Percentiles rank a stretch among this genome's conserved stretches.
These are phyloP conservation scores for Microchrysa polita DNA, from an alignment of 2,888 invertebrate genomes.

Conservation along the genomic window DNA sequence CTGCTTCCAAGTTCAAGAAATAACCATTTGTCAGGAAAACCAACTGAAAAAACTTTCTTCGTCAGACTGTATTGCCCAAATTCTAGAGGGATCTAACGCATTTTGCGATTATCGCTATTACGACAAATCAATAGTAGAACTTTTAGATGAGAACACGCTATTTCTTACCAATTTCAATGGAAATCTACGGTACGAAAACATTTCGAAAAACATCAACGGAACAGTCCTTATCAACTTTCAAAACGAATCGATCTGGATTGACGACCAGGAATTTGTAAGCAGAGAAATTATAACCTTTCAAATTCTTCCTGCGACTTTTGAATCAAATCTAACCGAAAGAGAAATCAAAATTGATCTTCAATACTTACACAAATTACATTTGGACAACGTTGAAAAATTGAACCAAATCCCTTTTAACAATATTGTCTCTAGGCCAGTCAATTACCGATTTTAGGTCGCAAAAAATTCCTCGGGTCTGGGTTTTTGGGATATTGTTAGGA, in stretches of 20 bases:
- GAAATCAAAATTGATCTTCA: conserved; percentile 35
- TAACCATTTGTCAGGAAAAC: conserved; percentile 32
- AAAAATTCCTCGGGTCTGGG: too few species aligned
- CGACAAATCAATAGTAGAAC: conserved; percentile 10
- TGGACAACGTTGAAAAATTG: conserved; percentile 16
- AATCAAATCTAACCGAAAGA: conserved; percentile 24
- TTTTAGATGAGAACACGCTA: conserved; percentile 39
- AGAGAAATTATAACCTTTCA: conserved; percentile 28
- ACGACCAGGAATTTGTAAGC: conserved; percentile 14
- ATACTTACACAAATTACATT: conserved; percentile 40
- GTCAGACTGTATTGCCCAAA: conserved; percentile 34
- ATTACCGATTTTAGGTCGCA: too few species aligned
- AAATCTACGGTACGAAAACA: conserved; percentile 8
- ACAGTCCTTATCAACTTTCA: conserved; percentile 15
- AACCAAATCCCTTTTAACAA: neutral
- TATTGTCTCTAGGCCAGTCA: too few species aligned
- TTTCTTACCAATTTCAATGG: conserved; percentile 38
- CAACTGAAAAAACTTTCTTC: conserved; percentile 8
- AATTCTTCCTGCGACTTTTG: conserved; percentile 33
- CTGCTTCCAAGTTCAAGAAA: conserved; percentile 14
- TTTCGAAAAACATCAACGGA: conserved; percentile 22
- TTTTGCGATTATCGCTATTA: conserved; percentile 25
- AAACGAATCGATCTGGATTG: conserved; percentile 35
- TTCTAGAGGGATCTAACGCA: conserved; percentile 19
- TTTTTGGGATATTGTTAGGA: too few species aligned